Percentiles rank a stretch among this genome's conserved stretches.
phyloP scores from a whole-genome alignment of 2,888 invertebrate species.

The Lasioglossum calceatum region DNA sequence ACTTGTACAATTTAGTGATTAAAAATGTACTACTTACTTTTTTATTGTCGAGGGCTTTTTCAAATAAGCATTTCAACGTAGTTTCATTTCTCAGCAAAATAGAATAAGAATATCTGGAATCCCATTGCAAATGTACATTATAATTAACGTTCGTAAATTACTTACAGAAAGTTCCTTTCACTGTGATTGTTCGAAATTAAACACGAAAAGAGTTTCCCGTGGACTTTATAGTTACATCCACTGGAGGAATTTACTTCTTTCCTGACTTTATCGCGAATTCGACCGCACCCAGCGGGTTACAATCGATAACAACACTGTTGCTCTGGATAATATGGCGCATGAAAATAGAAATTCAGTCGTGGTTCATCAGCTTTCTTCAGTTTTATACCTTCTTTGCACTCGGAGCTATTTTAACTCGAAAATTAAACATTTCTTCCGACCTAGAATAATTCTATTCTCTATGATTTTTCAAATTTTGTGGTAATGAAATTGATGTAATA shows the following conservation, averaged over 20 bases:
- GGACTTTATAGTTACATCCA: not conserved
- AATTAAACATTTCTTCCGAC: too few relatives aligned
- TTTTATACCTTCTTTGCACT: not conserved
- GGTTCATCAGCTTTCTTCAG: not conserved
- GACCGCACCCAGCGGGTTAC: not conserved
- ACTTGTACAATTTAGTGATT: not conserved
- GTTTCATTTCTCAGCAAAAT: not conserved
- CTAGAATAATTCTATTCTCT: too few relatives aligned
- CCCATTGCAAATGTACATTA: not conserved
- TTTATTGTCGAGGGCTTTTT: not conserved
- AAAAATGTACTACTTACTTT: not conserved
- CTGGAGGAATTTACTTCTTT: not conserved
- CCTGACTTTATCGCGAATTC: not conserved
- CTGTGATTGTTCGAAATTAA: not conserved
- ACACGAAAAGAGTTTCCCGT: not conserved
- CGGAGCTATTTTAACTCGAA: too few relatives aligned
- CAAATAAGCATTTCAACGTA: not conserved
- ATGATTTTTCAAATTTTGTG: too few relatives aligned
- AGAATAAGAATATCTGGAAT: not conserved
- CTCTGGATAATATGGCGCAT: not conserved
- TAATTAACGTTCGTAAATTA: not conserved
- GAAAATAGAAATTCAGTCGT: not conserved
- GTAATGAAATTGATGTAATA: too few relatives aligned
- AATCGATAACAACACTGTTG: slow-evolving; percentile 1
- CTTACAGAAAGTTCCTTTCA: not conserved